Percentiles rank a stretch among this genome's conserved stretches.
phyloP scores from a whole-genome alignment of 2,113 vertebrate species.

The Dicrurus megarhynchus region DNA sequence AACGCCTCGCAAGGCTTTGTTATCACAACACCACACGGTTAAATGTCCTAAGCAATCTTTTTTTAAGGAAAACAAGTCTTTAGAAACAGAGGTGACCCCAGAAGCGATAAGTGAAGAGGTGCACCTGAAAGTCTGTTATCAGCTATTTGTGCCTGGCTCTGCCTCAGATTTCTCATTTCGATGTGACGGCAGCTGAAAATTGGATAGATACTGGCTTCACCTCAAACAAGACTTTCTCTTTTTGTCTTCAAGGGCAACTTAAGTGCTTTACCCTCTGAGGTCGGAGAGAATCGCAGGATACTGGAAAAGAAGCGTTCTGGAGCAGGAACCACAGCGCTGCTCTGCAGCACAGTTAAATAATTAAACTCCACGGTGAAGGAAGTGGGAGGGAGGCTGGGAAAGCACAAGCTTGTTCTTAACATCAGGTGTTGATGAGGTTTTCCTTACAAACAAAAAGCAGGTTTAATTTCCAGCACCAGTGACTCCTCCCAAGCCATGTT shows the following conservation, averaged over 20 bases:
- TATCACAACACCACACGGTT: constrained; percentile 45
- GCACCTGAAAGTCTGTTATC: constrained; percentile 77
- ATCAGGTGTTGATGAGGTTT: neutral
- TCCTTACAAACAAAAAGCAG: neutral
- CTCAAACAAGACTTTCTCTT: constrained; percentile 67
- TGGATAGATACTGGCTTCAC: constrained; percentile 74
- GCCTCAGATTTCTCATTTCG: constrained; percentile 82
- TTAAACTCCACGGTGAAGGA: neutral
- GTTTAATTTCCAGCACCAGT: neutral
- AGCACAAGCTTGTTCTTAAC: neutral
- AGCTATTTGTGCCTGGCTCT: constrained; percentile 68
- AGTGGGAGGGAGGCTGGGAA: neutral
- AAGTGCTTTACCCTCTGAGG: constrained; percentile 54
- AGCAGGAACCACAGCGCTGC: neutral
- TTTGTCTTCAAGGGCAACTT: constrained; percentile 68
- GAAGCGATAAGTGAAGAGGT: constrained; percentile 72
- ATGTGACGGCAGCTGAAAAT: constrained; percentile 76
- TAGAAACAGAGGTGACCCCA: constrained; percentile 77
- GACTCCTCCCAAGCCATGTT: neutral
- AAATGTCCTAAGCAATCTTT: constrained; percentile 70
- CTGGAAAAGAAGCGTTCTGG: neutral
- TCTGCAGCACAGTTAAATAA: neutral
- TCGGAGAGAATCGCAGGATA: neutral
- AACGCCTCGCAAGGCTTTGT: constrained; percentile 14
- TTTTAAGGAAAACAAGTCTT: constrained; percentile 74